These are phyloP conservation scores for Globodera rostochiensis DNA, from an alignment of 1,140 invertebrate species.

Conservation along the genomic window DNA sequence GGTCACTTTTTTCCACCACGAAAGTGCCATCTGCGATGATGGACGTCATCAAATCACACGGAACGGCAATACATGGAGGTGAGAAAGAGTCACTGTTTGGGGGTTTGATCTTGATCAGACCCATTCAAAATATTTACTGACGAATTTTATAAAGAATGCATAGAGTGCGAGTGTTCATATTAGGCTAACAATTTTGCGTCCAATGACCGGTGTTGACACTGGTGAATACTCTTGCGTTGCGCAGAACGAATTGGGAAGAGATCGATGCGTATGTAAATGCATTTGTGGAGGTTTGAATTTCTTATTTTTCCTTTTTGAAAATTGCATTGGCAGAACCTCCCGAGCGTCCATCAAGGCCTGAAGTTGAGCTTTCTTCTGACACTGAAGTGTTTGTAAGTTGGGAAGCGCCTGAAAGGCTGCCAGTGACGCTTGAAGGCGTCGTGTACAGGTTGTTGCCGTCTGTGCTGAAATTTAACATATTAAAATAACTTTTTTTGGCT, in stretches of 20 bases:
- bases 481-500: conserved; percentile 65
- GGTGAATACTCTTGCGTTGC: conserved; percentile 95
- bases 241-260: conserved; percentile 75
- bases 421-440: conserved; percentile 72
- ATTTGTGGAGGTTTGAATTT: conserved; percentile 65
- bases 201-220: conserved; percentile 68
- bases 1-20: conserved; percentile 83
- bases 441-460: conserved; percentile 70
- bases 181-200: conserved; percentile 53
- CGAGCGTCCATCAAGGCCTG: conserved; percentile 82
- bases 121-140: neutral
- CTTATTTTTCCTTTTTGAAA: neutral
- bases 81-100: too few species aligned
- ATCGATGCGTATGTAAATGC: conserved; percentile 69
- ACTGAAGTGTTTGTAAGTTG: conserved; percentile 83
- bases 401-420: conserved; percentile 72
- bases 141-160: too few species aligned
- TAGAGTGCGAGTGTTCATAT: neutral
- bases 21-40: conserved; percentile 66
- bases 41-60: conserved; percentile 47
- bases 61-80: conserved; percentile 40
- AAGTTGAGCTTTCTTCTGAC: conserved; percentile 79
- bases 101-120: too few species aligned
- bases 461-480: neutral
- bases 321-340: conserved; percentile 73